Conservation (phyloP, 2,888 invertebrate genomes). For the Agonopterix subpropinquella region DNA sequence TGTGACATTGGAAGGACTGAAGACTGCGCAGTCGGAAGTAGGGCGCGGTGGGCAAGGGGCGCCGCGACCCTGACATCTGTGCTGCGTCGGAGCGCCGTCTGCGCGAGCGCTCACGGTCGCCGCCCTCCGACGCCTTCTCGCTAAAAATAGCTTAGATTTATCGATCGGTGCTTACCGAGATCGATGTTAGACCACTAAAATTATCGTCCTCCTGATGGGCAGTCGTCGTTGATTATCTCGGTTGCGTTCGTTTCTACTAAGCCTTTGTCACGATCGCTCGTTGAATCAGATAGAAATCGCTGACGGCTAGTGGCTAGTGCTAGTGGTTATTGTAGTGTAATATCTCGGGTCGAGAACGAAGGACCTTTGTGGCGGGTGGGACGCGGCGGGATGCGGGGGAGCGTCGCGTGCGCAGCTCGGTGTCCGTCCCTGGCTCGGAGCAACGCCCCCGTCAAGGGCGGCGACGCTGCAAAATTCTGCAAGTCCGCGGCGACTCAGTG, state of each 20-base stretch:
- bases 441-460: conserved; percentile 77
- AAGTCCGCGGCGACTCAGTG: conserved; percentile 71
- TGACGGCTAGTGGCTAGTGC: neutral
- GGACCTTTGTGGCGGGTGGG: conserved; percentile 22
- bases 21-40: conserved; percentile 23
- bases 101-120: conserved; percentile 51
- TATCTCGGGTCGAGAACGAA: conserved; percentile 19
- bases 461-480: conserved; percentile 73
- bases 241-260: neutral
- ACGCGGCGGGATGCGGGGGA: conserved; percentile 49
- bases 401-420: conserved; percentile 69
- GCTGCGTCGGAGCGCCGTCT: conserved; percentile 33
- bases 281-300: neutral
- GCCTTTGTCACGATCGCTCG: too few relatives aligned
- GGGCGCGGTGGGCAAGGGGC: conserved; percentile 28
- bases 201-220: conserved; percentile 2
- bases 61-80: conserved; percentile 46
- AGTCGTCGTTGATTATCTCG: neutral
- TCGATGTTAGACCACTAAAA: conserved; percentile 6
- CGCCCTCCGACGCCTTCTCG: conserved; percentile 53
- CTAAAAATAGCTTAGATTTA: conserved; percentile 58
- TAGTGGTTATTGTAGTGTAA: conserved; percentile 2
- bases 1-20: conserved; percentile 9
- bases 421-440: conserved; percentile 72
- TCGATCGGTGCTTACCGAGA: conserved; percentile 20